phyloP scores from a whole-genome alignment of 2,113 vertebrate species.

The Gadus macrocephalus region DNA sequence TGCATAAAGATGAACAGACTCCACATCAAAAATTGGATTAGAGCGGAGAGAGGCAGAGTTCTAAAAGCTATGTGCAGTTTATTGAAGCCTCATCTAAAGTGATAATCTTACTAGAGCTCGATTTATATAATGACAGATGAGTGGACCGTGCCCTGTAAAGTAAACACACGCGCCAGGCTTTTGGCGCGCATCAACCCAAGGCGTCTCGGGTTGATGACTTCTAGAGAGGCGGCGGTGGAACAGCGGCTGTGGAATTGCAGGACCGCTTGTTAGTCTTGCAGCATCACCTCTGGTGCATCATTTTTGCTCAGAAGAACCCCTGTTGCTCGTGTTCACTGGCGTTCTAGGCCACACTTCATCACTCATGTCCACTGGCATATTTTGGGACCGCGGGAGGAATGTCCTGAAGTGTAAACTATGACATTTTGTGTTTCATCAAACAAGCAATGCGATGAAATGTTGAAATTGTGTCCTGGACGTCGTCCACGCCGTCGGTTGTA shows the following conservation, averaged over 20 bases:
- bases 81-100: conserved; percentile 73
- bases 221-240: conserved; percentile 1
- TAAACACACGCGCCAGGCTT: conserved; percentile 35
- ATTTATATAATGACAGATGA: conserved; percentile 62
- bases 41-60: conserved; percentile 62
- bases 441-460: conserved; percentile 6
- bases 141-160: conserved; percentile 56
- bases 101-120: conserved; percentile 70
- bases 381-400: conserved; percentile 7
- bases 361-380: conserved; percentile 38
- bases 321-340: conserved; percentile 33
- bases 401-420: conserved; percentile 24
- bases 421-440: conserved; percentile 19
- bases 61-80: conserved; percentile 69
- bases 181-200: neutral
- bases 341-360: conserved; percentile 45
- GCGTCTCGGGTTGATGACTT: too few species aligned
- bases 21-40: conserved; percentile 72
- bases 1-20: conserved; percentile 66
- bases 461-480: conserved; percentile 13
- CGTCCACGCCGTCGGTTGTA: neutral
- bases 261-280: conserved; percentile 28
- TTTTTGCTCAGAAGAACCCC: conserved; percentile 20
- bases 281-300: conserved; percentile 44
- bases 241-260: conserved; percentile 29